A percentile compares a stretch with the other conserved stretches of the same genome.
phyloP scores from a whole-genome alignment of 2,888 invertebrate species.

The Stenodera caucasica region DNA sequence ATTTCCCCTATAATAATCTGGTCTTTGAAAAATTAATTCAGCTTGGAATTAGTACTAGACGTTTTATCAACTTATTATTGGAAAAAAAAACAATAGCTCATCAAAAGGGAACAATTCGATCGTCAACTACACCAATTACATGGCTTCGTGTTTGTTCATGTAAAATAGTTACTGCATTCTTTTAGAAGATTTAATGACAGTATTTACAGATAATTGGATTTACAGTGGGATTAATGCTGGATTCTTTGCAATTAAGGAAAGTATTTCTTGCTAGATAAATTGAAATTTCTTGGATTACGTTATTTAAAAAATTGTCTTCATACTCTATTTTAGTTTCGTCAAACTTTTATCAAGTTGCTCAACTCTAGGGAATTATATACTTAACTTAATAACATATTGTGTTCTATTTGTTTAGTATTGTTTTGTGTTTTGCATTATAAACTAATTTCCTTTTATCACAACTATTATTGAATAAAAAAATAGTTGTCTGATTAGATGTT shows the following conservation, averaged over 20 bases:
- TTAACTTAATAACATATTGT: neutral
- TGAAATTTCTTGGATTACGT: neutral
- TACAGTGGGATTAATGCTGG: neutral
- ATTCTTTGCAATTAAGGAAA: neutral
- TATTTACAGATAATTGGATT: neutral
- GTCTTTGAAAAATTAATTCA: too few relatives aligned
- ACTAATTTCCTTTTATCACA: constrained; percentile 14
- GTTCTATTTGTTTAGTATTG: neutral
- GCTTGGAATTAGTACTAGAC: too few relatives aligned
- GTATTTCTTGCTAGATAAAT: neutral
- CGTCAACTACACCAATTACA: neutral
- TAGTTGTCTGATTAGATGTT: constrained; percentile 33
- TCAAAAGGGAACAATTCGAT: neutral
- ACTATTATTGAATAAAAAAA: constrained; percentile 21
- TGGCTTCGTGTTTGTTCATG: neutral
- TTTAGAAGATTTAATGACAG: neutral
- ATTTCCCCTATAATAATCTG: too few relatives aligned
- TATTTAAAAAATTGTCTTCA: neutral
- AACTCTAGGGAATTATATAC: neutral
- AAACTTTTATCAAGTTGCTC: neutral
- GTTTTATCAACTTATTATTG: too few relatives aligned
- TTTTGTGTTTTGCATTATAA: neutral
- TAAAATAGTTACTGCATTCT: neutral
- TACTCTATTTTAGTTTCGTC: neutral
- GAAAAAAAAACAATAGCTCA: too few relatives aligned